Evolutionary conservation across 2,113 vertebrate species (phyloP).

Genomic region (Etheostoma cragini): DNA sequence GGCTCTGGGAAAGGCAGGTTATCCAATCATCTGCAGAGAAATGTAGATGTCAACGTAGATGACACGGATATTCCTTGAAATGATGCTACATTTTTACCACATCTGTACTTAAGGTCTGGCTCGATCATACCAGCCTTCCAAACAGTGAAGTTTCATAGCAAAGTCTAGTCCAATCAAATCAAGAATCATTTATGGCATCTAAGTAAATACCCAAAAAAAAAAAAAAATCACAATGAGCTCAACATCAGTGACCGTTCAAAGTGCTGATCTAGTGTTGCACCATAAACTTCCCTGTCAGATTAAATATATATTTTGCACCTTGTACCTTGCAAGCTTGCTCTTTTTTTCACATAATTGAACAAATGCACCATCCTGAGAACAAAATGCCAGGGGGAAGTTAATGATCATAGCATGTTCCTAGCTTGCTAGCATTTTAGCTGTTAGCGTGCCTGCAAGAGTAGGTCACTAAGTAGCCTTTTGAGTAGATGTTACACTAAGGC

Average conservation of each 20-base stretch:
- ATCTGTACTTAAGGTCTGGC: neutral
- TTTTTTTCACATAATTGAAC: neutral
- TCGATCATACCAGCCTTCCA: neutral
- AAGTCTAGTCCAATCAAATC: neutral
- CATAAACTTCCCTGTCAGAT: neutral
- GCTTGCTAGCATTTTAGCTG: neutral
- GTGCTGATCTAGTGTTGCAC: neutral
- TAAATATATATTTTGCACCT: no score
- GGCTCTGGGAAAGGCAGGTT: constrained; percentile 16
- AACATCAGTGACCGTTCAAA: neutral
- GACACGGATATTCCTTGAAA: neutral
- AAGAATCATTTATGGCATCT: neutral
- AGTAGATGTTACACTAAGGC: no score
- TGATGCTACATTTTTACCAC: neutral
- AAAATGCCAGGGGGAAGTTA: neutral
- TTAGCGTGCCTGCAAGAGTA: neutral
- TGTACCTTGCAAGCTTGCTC: neutral
- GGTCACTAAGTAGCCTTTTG: neutral
- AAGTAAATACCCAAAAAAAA: no score
- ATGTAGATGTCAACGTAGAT: neutral
- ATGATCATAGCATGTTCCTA: neutral
- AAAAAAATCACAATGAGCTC: neutral
- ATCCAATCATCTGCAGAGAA: constrained; percentile 22
- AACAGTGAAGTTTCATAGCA: neutral
- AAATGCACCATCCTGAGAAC: neutral